phyloP scores from a whole-genome alignment of 2,888 invertebrate species.

The Pimpla rufipes region DNA sequence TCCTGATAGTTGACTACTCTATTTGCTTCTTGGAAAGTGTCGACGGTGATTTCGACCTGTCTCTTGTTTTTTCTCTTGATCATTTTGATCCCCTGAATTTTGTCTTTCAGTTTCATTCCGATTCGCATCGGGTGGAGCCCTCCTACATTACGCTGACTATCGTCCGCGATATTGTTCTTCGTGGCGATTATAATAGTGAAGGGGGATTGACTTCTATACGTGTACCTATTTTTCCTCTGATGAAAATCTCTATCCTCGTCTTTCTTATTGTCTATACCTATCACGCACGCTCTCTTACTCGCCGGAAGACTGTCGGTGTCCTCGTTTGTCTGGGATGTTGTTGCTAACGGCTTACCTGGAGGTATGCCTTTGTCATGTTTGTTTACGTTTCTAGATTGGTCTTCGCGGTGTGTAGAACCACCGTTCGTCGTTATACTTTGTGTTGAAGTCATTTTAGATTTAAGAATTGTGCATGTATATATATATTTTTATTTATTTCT shows the following conservation, averaged over 20 bases:
- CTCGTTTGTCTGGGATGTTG: conserved; percentile 1
- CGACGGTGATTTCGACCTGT: conserved; percentile 6
- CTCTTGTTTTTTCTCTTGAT: neutral
- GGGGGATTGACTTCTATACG: conserved; percentile 1
- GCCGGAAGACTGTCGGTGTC: conserved; percentile 3
- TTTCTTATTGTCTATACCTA: neutral
- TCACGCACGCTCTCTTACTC: neutral
- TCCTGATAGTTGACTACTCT: conserved; percentile 19
- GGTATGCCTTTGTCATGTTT: conserved; percentile 3
- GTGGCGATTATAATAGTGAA: conserved; percentile 6
- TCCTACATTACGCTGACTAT: neutral
- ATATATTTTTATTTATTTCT: conserved; percentile 6
- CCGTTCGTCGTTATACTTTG: conserved; percentile 1
- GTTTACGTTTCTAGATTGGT: conserved; percentile 3
- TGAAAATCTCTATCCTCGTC: conserved; percentile 3
- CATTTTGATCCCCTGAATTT: neutral
- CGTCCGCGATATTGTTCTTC: conserved; percentile 4
- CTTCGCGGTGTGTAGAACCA: conserved; percentile 1
- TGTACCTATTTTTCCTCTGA: conserved; percentile 1
- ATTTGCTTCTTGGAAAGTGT: conserved; percentile 17
- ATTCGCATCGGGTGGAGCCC: conserved; percentile 1
- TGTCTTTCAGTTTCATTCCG: neutral
- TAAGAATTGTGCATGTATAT: neutral
- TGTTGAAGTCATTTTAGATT: conserved; percentile 3
- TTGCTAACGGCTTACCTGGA: neutral